Evolutionary conservation across 92 coral and sea anemone genomes (phyloP), one percentile per base, ranked within the genome.

Genomic region (Galaxea fascicularis): DNA sequence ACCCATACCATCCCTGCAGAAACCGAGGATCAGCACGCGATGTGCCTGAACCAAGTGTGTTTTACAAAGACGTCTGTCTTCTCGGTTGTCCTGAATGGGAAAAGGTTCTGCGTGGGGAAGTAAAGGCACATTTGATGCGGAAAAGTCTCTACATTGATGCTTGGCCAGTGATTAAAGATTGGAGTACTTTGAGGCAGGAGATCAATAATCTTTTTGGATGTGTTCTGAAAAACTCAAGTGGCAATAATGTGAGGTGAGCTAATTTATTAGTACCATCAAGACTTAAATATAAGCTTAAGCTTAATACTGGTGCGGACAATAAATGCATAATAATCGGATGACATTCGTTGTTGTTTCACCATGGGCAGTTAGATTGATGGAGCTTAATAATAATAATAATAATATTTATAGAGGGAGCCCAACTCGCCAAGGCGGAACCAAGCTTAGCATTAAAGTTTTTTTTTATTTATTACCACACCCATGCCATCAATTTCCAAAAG

Each of bases 41-140:
- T 73, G 71, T 28, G 21, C 63, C 79, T 72, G 78, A 83, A 82
- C 47, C 80, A 35, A 41, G 73, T 82, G 49, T 56, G 76, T 73
- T 83, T 76, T 83, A 71, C 80, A 83, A 83, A 59, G 87, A 58
- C 49, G 62, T 73, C 71, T 73, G 80, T 66, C 87, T 83, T 74
- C 73, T 83, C 65, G 70, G n/a, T 58, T 39, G 71, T 64, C 82
- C 82, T 70, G 72, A 58, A 25, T 83, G 87, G 87, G 73, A 56
- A 25, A 70, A 82, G 60, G 81, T 83, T 82, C 87, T 82, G n/a
- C 72, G 58, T 70, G 87, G 70, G 58, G 76, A 83, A 57, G 69
- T 60, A 26, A 83, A 83, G 64, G 83, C 67, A 44, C 31, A 72
- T 59, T 73, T 66, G 46, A 83, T 57, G 17, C 24, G 41, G 57